phyloP scores from a whole-genome alignment of 2,888 invertebrate species.

The Tetragnatha montana region DNA sequence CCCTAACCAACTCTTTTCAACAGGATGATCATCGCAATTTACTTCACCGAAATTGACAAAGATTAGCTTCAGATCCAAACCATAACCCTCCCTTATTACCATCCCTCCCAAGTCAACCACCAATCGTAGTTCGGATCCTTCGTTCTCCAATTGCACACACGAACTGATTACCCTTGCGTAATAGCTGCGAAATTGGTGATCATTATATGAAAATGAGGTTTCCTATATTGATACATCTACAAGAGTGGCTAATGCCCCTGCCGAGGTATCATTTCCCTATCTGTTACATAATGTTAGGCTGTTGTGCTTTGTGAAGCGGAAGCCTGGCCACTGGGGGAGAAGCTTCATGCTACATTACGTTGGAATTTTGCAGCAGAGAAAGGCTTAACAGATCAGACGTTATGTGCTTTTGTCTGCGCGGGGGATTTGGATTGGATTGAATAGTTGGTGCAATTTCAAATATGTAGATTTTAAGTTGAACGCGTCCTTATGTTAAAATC shows the following conservation, averaged over 20 bases:
- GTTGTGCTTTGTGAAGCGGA: background rate
- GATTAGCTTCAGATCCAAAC: background rate
- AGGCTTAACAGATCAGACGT: background rate
- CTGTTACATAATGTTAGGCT: background rate
- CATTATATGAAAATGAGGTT: constrained; percentile 35
- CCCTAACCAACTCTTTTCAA: background rate
- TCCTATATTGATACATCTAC: constrained; percentile 6
- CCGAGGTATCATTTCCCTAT: background rate
- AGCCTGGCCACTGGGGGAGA: background rate
- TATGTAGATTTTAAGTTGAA: no score
- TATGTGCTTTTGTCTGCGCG: background rate
- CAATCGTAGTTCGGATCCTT: background rate
- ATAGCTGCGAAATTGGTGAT: constrained; percentile 29
- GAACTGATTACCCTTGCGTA: constrained; percentile 23
- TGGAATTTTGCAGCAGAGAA: background rate
- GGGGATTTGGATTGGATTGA: no score
- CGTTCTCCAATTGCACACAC: constrained; percentile 13
- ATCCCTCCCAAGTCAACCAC: background rate
- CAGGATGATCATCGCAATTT: background rate
- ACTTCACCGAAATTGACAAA: background rate
- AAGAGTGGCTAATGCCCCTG: background rate
- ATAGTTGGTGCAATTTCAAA: no score
- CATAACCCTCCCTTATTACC: background rate
- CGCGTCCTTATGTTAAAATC: no score
- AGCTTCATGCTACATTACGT: background rate